Percentiles rank a stretch among this genome's conserved stretches.
Evolutionary conservation across 1,140 invertebrate species (phyloP).

Genomic region (Drosophila bocki): DNA sequence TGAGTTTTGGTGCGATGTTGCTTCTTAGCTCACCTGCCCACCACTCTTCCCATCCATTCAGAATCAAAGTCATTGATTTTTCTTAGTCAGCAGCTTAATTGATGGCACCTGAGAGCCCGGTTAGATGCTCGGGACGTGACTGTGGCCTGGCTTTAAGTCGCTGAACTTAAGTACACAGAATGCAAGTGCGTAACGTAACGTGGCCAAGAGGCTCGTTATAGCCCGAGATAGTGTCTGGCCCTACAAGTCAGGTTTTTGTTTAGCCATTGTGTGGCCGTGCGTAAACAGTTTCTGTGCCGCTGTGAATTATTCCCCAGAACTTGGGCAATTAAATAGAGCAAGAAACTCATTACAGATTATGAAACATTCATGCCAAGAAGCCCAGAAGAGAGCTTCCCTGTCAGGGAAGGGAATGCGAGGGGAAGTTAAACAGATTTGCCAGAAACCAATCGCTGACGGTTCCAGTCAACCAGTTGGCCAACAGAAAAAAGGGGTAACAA

Average conservation of each 20-base stretch:
- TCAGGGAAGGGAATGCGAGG: background rate
- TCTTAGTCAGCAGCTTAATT: constrained; percentile 43
- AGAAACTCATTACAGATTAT: constrained; percentile 80
- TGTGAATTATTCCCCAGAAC: constrained; percentile 60
- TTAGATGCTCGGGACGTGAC: constrained; percentile 59
- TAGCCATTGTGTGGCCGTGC: constrained; percentile 35
- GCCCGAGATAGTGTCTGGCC: constrained; percentile 28
- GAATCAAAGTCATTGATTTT: constrained; percentile 76
- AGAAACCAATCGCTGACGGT: constrained; percentile 34
- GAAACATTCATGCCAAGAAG: constrained; percentile 50
- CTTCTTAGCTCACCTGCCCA: constrained; percentile 44
- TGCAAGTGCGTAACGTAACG: constrained; percentile 55
- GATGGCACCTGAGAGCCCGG: constrained; percentile 34
- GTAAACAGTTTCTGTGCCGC: constrained; percentile 52
- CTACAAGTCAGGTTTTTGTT: constrained; percentile 16
- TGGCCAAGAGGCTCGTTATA: constrained; percentile 25
- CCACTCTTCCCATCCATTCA: constrained; percentile 6
- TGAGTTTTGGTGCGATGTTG: constrained; percentile 19
- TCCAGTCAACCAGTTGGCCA: constrained; percentile 46
- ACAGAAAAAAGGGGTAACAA: constrained; percentile 18
- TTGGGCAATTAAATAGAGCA: constrained; percentile 68
- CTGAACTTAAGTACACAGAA: constrained; percentile 32
- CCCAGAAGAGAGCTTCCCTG: background rate
- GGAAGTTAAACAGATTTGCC: constrained; percentile 57
- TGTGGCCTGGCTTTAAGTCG: constrained; percentile 39